These are phyloP conservation scores for Orthosia gothica DNA, from an alignment of 2,888 invertebrate species.

Conservation along the genomic window DNA sequence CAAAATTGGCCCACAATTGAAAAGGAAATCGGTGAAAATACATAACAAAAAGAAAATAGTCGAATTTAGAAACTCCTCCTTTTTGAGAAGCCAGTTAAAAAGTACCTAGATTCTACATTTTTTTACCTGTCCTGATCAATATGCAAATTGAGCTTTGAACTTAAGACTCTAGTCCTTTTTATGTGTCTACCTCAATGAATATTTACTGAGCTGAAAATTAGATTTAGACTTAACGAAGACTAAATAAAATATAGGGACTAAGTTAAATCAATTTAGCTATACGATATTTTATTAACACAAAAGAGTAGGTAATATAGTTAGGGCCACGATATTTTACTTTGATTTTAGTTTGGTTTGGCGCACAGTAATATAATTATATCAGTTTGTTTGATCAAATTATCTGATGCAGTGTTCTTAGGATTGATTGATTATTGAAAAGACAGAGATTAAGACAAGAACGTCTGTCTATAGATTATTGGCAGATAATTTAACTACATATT, in stretches of 20 bases:
- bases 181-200: conserved; percentile 31
- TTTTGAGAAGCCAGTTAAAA: not conserved
- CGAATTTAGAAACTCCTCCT: not conserved
- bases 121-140: conserved; percentile 8
- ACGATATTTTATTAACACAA: conserved; percentile 8
- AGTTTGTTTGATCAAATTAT: conserved; percentile 17
- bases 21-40: not conserved
- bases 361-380: conserved; percentile 11
- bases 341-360: conserved; percentile 1
- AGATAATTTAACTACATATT: not conserved
- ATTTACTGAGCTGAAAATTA: conserved; percentile 42
- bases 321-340: not conserved
- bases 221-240: conserved; percentile 17
- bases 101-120: not conserved
- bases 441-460: not conserved
- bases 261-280: conserved; percentile 15
- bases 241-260: conserved; percentile 21
- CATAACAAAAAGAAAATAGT: not conserved
- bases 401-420: not conserved
- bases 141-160: conserved; percentile 39
- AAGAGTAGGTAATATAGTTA: not conserved
- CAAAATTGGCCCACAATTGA: not conserved
- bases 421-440: conserved; percentile 15
- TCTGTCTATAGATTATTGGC: not conserved
- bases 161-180: conserved; percentile 10